Base-by-base conservation (phyloP, 2,888 invertebrate species). In the Drosophila meridiana region DNA sequence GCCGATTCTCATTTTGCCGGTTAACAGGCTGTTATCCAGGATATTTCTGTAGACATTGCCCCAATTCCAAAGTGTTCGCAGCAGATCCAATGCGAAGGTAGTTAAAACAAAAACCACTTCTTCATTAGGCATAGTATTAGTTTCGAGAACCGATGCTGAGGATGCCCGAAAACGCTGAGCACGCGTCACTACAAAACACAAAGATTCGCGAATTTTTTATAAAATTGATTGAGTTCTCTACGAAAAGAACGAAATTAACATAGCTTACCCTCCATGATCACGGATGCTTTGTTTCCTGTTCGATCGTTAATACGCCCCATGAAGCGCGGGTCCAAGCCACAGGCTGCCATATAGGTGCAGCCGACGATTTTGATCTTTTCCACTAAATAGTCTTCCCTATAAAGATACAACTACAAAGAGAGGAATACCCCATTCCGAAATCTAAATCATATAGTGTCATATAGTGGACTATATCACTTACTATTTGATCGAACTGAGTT, bases 331-430 rank as follows among this genome's bases (percentile, higher is more conserved):
- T 96, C 96, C 56, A 99, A 94, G 0, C 99, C 99, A 90, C 98
- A 97, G 0, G 98, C 99, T 1, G 98, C 99, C 99, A 99, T 99
- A 90, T 99, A 99, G 0, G 99, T 99, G 94, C 97, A 97, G 65
- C 98, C 98, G 30, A 98, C 98, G 62, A 99, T 96, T 94, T 99
- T 99, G 34, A 99, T 99, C 93, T 99, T 99, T 92, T 99, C 99
- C 4, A 99, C 96, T 87, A 96, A 95, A 59, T 94, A 94, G 59
- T 95, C 94, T 0, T 94, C 90, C 5, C 76, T 90, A 42, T 95
- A 94, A 3, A 94, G 93, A 30, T 95, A 94, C 14, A 97, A 93
- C 63, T 97, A 92, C 5, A 28, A 20, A 20, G 20, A 20, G 20
- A 20, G 20, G 20, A 20, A 20, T 20, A 20, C 20, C 20, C 20